phyloP scores from a whole-genome alignment of 2,888 invertebrate species.

The Corbicula japonica region DNA sequence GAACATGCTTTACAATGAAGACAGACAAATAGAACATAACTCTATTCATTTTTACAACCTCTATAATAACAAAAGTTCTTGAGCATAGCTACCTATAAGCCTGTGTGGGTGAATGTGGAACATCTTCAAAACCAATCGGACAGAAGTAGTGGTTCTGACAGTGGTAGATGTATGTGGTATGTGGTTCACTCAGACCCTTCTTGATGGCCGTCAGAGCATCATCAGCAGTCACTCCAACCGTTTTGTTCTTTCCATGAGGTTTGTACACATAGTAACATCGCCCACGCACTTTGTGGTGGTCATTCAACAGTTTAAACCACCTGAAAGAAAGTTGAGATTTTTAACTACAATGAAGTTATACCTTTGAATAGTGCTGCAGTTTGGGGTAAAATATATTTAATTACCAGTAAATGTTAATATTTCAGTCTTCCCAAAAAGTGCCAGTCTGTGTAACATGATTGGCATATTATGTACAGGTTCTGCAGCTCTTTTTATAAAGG shows the following conservation, averaged over 20 bases:
- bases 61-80: too few species aligned
- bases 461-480: too few species aligned
- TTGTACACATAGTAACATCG: constrained; percentile 82
- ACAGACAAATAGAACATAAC: too few species aligned
- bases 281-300: constrained; percentile 81
- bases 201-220: constrained; percentile 78
- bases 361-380: too few species aligned
- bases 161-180: constrained; percentile 83
- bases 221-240: constrained; percentile 75
- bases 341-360: neutral
- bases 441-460: too few species aligned
- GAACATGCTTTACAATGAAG: too few species aligned
- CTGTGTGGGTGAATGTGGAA: constrained; percentile 74
- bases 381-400: too few species aligned
- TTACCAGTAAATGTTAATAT: too few species aligned
- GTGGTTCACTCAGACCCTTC: constrained; percentile 78
- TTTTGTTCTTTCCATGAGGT: constrained; percentile 82
- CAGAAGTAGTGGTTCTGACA: constrained; percentile 85
- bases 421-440: too few species aligned
- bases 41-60: too few species aligned
- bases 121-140: constrained; percentile 84
- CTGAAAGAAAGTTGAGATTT: constrained; percentile 65
- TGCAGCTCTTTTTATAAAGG: too few species aligned
- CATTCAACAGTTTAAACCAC: constrained; percentile 82
- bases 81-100: constrained; percentile 83